Evolutionary conservation across 2,888 invertebrate species (phyloP).

Genomic region (Aspidiotus rigidus): DNA sequence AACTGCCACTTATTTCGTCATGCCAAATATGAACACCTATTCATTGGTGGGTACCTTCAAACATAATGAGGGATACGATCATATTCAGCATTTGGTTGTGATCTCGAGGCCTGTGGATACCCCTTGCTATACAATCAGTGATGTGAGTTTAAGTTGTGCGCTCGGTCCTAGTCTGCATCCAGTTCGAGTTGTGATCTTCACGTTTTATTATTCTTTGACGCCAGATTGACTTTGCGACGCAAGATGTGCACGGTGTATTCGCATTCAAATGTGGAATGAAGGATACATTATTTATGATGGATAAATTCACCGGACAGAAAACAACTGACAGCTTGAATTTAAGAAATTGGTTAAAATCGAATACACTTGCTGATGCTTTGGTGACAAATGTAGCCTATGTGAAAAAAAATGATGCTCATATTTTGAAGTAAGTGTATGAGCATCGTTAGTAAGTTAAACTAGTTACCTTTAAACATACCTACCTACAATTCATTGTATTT

Average conservation of each 20-base stretch:
- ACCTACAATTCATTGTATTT: too few species aligned
- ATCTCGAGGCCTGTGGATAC: constrained; percentile 12
- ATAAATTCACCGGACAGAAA: constrained; percentile 25
- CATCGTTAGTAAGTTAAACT: too few species aligned
- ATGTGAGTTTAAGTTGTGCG: constrained; percentile 14
- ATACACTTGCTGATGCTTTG: constrained; percentile 19
- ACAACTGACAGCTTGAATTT: constrained; percentile 3
- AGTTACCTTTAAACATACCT: not conserved
- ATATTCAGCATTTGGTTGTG: constrained; percentile 18
- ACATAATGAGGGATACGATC: constrained; percentile 17
- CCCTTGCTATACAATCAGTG: constrained; percentile 26
- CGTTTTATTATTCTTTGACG: not conserved
- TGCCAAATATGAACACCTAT: constrained; percentile 21
- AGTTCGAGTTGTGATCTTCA: not conserved
- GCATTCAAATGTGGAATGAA: constrained; percentile 30
- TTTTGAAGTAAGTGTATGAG: constrained; percentile 7
- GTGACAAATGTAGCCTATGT: constrained; percentile 18
- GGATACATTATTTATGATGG: constrained; percentile 17
- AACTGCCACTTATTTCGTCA: constrained; percentile 29
- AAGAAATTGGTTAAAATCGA: constrained; percentile 21
- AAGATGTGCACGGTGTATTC: constrained; percentile 18
- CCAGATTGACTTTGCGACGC: constrained; percentile 8
- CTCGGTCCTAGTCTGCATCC: too few species aligned
- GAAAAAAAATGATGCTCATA: constrained; percentile 13
- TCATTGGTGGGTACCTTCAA: constrained; percentile 11